Base-by-base conservation (phyloP, 2,113 vertebrate species). In the Falcunculus frontatus region DNA sequence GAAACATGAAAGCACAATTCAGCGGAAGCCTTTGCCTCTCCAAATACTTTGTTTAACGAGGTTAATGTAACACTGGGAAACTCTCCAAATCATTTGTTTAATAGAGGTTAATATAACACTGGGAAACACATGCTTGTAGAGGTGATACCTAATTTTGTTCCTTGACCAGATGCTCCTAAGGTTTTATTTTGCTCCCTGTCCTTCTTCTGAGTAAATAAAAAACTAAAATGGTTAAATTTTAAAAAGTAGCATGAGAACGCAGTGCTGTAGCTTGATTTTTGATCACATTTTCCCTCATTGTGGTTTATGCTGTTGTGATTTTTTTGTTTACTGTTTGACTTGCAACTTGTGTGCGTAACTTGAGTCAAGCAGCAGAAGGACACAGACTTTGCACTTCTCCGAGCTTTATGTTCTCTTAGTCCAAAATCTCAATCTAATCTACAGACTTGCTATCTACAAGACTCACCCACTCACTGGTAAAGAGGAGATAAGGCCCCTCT, bases 281-380 rank as follows among this genome's bases (percentile, higher is more conserved):
- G 35, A 39, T 69, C 4, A 3, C 20, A 3, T 80, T 89, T 93
- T 81, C 47, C 59, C 16, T 72, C 30, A 8, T 1, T 47, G 59
- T 62, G 41, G 30, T 81, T 93, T 70, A 35, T 44, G 16, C 60
- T 81, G 72, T 21, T 84, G 55, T 46, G 76, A 12, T 7, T 44
- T 56, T 64, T 80, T 74, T 81, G 47, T 49, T 88, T 84, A 86
- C 76, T 86, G 33, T 90, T 95, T 95, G 89, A 92, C 80, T 88
- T 7, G 13, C 42, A 64, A 20, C 49, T 64, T 78, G 64, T 11
- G 21, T 47, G 64, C 0, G 0, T 78, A 77, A 65, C 50, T 84
- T 47, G 1, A 35, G 72, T 74, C 55, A 84, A 74, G 80, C 39
- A 77, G 82, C 72, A 95, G 50, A 53, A 90, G 74, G 59, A 50